Percentiles rank a stretch among this genome's conserved stretches.
Evolutionary conservation across 2,113 vertebrate species (phyloP).

Genomic region (Pelobates fuscus): DNA sequence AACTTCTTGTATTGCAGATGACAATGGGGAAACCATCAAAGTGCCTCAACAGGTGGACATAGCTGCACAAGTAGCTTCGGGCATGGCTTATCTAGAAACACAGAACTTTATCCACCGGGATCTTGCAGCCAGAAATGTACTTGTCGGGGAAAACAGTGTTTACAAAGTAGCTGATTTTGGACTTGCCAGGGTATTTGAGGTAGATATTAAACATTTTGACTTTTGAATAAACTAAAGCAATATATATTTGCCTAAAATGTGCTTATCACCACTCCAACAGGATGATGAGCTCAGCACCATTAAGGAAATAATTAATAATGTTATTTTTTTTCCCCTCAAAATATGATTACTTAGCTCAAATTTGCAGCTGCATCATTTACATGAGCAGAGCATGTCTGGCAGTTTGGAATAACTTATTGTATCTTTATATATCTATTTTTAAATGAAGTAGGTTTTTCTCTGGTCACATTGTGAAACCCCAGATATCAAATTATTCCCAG

Average conservation of each 20-base stretch:
- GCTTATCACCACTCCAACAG: too few relatives aligned
- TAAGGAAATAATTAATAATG: too few relatives aligned
- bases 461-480: too few relatives aligned
- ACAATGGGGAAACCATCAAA: slow-evolving; percentile 65
- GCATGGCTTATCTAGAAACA: slow-evolving; percentile 92
- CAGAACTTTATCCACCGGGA: slow-evolving; percentile 97
- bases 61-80: slow-evolving; percentile 88
- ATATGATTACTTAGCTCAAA: too few relatives aligned
- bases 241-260: background rate
- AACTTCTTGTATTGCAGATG: slow-evolving; percentile 68
- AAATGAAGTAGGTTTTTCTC: too few relatives aligned
- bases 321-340: too few relatives aligned
- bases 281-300: too few relatives aligned
- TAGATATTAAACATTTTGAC: slow-evolving; percentile 51
- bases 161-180: slow-evolving; percentile 98
- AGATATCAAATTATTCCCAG: too few relatives aligned
- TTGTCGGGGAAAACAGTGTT: slow-evolving; percentile 90
- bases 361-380: too few relatives aligned
- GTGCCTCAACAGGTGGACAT: slow-evolving; percentile 84
- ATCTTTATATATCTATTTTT: too few relatives aligned
- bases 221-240: slow-evolving; percentile 2
- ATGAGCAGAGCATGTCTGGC: too few relatives aligned
- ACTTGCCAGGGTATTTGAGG: slow-evolving; percentile 91
- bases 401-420: too few relatives aligned
- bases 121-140: slow-evolving; percentile 92